Evolutionary conservation across 2,113 vertebrate genomes (phyloP).

Genomic region (Orientallactaga bullata): DNA sequence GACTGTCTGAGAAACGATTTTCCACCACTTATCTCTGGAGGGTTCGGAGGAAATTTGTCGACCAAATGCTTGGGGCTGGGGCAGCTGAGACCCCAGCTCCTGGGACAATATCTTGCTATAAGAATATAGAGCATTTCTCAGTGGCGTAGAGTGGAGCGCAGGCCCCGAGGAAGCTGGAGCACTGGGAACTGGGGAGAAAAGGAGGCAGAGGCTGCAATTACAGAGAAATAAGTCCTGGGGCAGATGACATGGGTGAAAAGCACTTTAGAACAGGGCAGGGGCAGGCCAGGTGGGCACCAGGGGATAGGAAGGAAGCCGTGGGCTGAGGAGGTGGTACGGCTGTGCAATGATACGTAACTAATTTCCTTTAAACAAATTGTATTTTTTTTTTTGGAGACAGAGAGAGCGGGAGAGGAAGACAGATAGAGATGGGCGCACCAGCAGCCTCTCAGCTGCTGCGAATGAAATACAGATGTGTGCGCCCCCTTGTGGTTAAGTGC

Average conservation of each 20-base stretch:
- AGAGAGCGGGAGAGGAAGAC: no score
- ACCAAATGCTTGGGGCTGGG: background rate
- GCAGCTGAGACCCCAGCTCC: background rate
- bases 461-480: no score
- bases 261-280: no score
- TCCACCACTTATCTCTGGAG: background rate
- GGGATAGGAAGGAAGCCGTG: background rate
- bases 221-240: background rate
- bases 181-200: background rate
- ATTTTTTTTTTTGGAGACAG: no score
- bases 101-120: rapidly evolving
- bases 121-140: background rate
- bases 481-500: no score
- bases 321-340: background rate
- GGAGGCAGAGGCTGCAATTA: no score
- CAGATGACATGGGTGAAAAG: no score
- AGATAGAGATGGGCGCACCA: no score
- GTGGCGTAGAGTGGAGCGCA: rapidly evolving
- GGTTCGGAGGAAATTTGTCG: background rate
- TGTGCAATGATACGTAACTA: background rate
- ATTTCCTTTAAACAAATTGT: background rate
- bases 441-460: no score
- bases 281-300: background rate
- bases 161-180: rapidly evolving
- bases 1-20: background rate